These are phyloP conservation scores for Chiroxiphia lanceolata DNA, from an alignment of 2,797 vertebrate species.

Conservation along the genomic window DNA sequence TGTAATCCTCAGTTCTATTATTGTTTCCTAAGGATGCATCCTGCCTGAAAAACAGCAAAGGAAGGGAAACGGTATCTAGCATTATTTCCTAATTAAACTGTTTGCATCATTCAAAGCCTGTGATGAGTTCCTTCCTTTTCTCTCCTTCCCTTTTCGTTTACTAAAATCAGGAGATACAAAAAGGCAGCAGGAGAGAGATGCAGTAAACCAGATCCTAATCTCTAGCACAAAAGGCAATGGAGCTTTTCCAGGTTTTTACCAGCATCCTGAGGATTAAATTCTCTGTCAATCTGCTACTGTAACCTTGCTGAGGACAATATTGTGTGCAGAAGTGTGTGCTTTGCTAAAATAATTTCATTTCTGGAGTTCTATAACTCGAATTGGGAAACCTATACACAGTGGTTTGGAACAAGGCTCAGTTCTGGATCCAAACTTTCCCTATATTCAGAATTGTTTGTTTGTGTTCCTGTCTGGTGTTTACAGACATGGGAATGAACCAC, in stretches of 20 bases:
- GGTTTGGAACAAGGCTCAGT: background rate
- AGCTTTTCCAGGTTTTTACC: constrained; percentile 18
- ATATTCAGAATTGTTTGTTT: background rate
- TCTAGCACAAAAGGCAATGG: constrained; percentile 7
- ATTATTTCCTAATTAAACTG: constrained; percentile 68
- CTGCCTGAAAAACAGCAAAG: constrained; percentile 67
- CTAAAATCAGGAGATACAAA: constrained; percentile 34
- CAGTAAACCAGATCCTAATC: constrained; percentile 20
- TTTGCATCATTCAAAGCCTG: constrained; percentile 49
- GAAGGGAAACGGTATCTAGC: constrained; percentile 52
- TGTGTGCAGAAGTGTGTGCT: background rate
- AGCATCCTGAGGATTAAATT: background rate
- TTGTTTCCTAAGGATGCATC: constrained; percentile 69
- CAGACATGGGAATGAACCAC: background rate
- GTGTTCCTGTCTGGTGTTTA: constrained; percentile 9
- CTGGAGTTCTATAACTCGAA: background rate
- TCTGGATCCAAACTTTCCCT: background rate
- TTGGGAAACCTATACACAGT: background rate
- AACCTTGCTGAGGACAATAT: background rate
- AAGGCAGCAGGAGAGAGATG: background rate
- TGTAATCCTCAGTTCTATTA: constrained; percentile 41
- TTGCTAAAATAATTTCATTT: background rate
- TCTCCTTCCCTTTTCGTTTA: constrained; percentile 54
- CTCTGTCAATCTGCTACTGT: background rate
- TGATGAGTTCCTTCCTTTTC: constrained; percentile 64